These are phyloP conservation scores for Brachystomella parvula DNA, from an alignment of 1,140 invertebrate species.

Conservation along the genomic window DNA sequence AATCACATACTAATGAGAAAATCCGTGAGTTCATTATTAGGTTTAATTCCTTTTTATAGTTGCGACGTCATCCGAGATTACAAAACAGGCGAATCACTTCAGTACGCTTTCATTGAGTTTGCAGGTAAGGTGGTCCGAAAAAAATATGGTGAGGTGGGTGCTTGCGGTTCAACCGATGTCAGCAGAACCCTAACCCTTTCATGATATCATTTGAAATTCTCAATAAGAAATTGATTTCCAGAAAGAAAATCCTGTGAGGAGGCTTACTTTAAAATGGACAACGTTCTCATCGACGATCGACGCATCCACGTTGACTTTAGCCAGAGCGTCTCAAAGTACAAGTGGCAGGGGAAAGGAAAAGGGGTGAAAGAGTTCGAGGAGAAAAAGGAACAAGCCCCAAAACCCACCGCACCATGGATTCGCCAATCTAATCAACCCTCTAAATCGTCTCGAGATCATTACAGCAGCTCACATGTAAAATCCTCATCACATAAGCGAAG, in stretches of 20 bases:
- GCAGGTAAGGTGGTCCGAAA: too few species aligned
- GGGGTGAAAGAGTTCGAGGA: conserved; percentile 32
- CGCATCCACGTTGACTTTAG: conserved; percentile 99
- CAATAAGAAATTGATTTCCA: too few species aligned
- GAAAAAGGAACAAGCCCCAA: conserved; percentile 1
- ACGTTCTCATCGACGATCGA: conserved; percentile 96
- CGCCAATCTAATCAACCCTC: background rate
- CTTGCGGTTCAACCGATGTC: too few species aligned
- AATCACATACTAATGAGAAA: background rate
- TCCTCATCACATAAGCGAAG: background rate
- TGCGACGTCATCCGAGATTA: conserved; percentile 97
- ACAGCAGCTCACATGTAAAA: background rate
- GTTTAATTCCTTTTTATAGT: conserved; percentile 43
- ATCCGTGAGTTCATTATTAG: conserved; percentile 19
- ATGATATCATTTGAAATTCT: too few species aligned
- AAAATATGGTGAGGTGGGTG: conserved; percentile 55
- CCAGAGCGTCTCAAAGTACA: conserved; percentile 90
- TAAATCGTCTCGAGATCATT: conserved; percentile 2
- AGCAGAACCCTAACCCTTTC: too few species aligned
- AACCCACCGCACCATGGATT: conserved; percentile 19
- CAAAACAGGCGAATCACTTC: conserved; percentile 86
- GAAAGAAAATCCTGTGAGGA: conserved; percentile 72
- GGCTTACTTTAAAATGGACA: conserved; percentile 99
- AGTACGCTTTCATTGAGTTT: conserved; percentile 99
- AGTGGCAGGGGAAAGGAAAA: conserved; percentile 69